A percentile compares a stretch with the other conserved stretches of the same genome.
Conservation (phyloP, 2,797 vertebrate genomes). For the Spatula clypeata region DNA sequence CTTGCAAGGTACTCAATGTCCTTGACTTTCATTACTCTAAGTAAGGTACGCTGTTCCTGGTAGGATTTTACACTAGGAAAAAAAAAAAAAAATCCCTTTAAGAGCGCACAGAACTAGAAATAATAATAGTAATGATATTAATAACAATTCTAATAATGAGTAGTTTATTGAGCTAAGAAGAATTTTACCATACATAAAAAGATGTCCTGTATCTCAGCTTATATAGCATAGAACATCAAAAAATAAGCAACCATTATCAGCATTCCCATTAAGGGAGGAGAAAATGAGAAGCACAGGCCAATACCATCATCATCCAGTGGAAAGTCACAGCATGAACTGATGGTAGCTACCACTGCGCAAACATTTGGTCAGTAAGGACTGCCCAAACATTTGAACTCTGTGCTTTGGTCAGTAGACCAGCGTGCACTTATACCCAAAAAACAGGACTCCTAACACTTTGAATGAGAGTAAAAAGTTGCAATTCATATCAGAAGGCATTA, state of each 20-base stretch:
- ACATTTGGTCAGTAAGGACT: neutral
- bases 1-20: slow-evolving; percentile 3
- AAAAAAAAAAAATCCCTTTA: neutral
- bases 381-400: neutral
- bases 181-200: neutral
- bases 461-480: neutral
- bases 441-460: neutral
- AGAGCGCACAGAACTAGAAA: neutral
- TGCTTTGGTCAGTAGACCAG: neutral
- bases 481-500: neutral
- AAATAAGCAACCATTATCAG: neutral
- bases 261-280: neutral
- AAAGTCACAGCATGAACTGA: neutral
- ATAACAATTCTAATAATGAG: neutral
- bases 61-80: neutral
- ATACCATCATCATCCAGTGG: neutral
- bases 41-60: neutral
- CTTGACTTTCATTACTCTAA: slow-evolving; percentile 22
- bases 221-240: neutral
- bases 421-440: neutral
- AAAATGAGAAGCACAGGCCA: neutral
- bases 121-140: neutral
- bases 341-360: neutral
- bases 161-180: neutral
- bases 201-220: neutral